A percentile compares a stretch with the other conserved stretches of the same genome.
These are phyloP conservation scores for Microtus richardsoni DNA, from an alignment of 2,113 vertebrate genomes.

Conservation along the genomic window DNA sequence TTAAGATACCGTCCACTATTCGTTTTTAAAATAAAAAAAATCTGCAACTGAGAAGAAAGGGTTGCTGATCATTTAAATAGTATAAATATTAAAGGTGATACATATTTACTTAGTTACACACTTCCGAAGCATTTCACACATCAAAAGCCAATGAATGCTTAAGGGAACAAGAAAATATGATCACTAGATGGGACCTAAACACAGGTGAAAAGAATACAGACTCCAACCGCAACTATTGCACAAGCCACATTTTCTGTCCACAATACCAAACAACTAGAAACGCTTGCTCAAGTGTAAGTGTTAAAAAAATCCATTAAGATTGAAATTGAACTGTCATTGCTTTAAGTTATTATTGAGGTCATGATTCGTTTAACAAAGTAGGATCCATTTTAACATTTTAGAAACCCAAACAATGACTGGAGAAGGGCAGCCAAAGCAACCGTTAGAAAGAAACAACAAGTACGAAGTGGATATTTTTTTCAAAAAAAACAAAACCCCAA, in stretches of 20 bases:
- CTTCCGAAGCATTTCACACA: slow-evolving; percentile 12
- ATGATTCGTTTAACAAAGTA: slow-evolving; percentile 20
- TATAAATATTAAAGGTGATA: neutral
- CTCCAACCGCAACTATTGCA: neutral
- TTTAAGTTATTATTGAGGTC: slow-evolving; percentile 34
- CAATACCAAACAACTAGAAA: slow-evolving; percentile 41
- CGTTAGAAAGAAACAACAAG: slow-evolving; percentile 33
- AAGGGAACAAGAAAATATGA: slow-evolving; percentile 36
- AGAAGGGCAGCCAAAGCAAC: neutral
- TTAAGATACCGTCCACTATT: neutral
- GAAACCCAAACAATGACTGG: neutral
- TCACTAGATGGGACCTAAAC: neutral
- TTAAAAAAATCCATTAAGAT: slow-evolving; percentile 35
- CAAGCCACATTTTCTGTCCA: neutral
- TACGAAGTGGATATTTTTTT: neutral
- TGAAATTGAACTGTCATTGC: slow-evolving; percentile 32
- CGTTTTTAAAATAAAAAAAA: neutral
- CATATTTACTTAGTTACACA: neutral
- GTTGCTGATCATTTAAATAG: slow-evolving; percentile 5
- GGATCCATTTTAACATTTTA: slow-evolving; percentile 25
- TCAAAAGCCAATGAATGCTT: neutral
- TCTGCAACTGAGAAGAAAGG: neutral
- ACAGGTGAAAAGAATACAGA: slow-evolving; percentile 8
- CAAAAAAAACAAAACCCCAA: neutral
- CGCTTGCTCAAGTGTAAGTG: slow-evolving; percentile 3